A percentile compares a stretch with the other conserved stretches of the same genome.
phyloP scores from a whole-genome alignment of 2,797 vertebrate species.

The Salmo trutta region DNA sequence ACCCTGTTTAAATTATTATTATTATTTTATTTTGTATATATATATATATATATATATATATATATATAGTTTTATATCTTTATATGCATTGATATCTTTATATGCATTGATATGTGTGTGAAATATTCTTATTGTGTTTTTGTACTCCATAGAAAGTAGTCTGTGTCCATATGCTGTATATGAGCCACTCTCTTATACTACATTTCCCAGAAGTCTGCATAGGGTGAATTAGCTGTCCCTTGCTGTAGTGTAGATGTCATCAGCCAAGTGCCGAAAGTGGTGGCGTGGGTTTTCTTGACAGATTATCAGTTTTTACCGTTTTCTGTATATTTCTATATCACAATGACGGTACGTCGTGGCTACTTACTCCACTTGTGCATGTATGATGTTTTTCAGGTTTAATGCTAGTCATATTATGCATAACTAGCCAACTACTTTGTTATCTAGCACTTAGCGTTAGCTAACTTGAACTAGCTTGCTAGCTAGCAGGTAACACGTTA shows the following conservation, averaged over 20 bases:
- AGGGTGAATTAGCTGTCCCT: neutral
- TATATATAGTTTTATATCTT: no score
- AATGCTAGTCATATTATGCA: neutral
- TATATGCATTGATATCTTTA: no score
- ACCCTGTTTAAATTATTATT: neutral
- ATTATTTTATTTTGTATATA: no score
- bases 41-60: no score
- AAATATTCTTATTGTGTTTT: no score
- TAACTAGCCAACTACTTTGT: constrained; percentile 29
- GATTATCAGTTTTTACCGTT: constrained; percentile 21
- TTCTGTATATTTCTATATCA: constrained; percentile 14
- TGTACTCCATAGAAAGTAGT: no score
- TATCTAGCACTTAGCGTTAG: constrained; percentile 40
- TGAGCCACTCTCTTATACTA: constrained; percentile 34
- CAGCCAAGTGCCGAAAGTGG: constrained; percentile 56
- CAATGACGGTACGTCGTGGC: constrained; percentile 67
- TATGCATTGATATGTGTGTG: no score
- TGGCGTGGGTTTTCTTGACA: constrained; percentile 65
- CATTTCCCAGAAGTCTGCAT: constrained; percentile 62
- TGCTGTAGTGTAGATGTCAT: constrained; percentile 48
- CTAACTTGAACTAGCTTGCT: constrained; percentile 49
- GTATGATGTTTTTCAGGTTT: neutral
- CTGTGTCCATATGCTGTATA: no score
- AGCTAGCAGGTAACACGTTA: neutral
- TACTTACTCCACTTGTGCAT: neutral